Evolutionary conservation across 2,888 invertebrate species (phyloP), one percentile per base, ranked within the genome.

Genomic region (Slavum lentiscoides): DNA sequence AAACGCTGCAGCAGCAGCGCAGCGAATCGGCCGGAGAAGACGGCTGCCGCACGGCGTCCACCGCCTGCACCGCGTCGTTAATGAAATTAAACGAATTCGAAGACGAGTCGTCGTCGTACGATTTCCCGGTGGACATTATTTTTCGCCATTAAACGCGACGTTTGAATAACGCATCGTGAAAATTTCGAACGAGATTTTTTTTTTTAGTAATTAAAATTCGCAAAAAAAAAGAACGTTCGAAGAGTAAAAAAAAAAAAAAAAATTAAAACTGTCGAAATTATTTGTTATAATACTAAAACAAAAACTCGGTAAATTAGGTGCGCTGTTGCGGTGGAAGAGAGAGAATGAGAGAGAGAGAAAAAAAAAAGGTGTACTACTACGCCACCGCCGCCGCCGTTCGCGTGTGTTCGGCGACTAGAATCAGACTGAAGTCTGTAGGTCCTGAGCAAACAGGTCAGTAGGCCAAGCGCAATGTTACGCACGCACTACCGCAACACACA

Each of bases 401-500:
- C 43, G 43, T 9, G 59, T 59, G 49, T 49, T 75, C 64, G 72
- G 15, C 70, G 72, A 68, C 75, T 64, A 59, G 55, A 64, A 80
- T 82, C 82, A 66, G 82, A 82, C 82, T 82, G 82, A 75, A 75
- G 75, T 67, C 81, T 68, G 82, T 58, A 62, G 73, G 66, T 76
- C 64, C 82, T 62, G 30, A 82, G 69, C 80, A 80, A 80, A 80
- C 80, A 37, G 80, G 80, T 80, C 80, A 80, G 72, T 80, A 80
- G 80, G 80, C 80, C 80, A 80, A 80, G 77, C 77, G 77, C 77
- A 80, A 80, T 70, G 80, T 80, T 80, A 72, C 80, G 80, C 80
- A 80, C 80, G 80, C 80, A 80, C 72, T 80, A 80, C 69, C 80
- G 80, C 80, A 64, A 66, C 4, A 55, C 67, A 43, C 67, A 43